Conservation (phyloP, 2,797 vertebrate genomes). For the Oophaga sylvatica region DNA sequence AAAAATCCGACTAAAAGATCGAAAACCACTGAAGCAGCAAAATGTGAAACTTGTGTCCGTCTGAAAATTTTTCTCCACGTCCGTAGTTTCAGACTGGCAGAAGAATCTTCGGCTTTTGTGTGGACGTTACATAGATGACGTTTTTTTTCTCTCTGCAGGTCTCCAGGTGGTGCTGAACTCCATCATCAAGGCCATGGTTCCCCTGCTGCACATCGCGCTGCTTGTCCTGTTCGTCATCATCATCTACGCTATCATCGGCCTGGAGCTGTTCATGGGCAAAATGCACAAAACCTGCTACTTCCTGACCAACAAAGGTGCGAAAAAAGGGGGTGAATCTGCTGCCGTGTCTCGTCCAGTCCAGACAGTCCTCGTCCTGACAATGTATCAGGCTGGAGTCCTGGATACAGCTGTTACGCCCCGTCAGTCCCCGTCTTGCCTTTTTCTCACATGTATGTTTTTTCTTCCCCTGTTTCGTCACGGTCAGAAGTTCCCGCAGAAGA, state of each 20-base stretch:
- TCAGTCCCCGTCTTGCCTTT: not conserved
- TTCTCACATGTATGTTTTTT: not conserved
- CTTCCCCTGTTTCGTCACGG: constrained; percentile 10
- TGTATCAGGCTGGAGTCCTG: too few relatives aligned
- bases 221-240: constrained; percentile 98
- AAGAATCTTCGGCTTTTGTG: not conserved
- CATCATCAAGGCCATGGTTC: constrained; percentile 99
- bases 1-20: too few relatives aligned
- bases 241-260: constrained; percentile 98
- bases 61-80: too few relatives aligned
- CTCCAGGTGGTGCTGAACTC: constrained; percentile 99
- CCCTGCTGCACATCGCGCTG: constrained; percentile 96
- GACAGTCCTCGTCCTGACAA: too few relatives aligned
- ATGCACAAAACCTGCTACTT: constrained; percentile 94
- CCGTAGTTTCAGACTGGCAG: too few relatives aligned
- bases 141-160: constrained; percentile 74
- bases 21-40: too few relatives aligned
- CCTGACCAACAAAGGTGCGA: constrained; percentile 39
- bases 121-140: not conserved
- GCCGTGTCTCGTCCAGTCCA: too few relatives aligned
- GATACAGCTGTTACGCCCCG: too few relatives aligned
- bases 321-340: not conserved
- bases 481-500: constrained; percentile 83
- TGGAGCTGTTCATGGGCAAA: constrained; percentile 99
- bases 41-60: too few relatives aligned